Evolutionary conservation across 2,888 invertebrate species (phyloP).

Genomic region (Steinernema carpocapsae): DNA sequence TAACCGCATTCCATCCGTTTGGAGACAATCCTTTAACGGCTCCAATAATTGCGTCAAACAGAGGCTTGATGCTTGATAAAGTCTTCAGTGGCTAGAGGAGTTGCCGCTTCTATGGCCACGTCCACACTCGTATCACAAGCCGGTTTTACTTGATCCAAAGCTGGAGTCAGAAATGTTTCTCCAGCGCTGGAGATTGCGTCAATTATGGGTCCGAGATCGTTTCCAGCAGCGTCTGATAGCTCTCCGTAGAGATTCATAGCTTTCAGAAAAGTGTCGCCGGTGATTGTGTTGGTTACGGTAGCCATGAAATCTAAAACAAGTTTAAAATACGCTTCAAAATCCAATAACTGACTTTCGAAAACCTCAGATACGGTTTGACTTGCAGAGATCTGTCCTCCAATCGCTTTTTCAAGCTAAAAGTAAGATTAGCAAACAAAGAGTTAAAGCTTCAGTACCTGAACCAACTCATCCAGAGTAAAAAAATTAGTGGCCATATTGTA

Average conservation of each 20-base stretch:
- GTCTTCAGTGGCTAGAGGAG: neutral
- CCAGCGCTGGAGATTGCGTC: neutral
- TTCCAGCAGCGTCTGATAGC: neutral
- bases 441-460: conserved; percentile 35
- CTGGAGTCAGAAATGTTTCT: neutral
- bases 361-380: neutral
- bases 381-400: neutral
- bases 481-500: neutral
- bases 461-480: neutral
- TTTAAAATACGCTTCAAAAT: neutral
- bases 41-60: neutral
- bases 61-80: neutral
- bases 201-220: neutral
- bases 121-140: neutral
- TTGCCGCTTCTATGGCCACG: neutral
- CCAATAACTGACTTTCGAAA: neutral
- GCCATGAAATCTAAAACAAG: neutral
- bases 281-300: neutral
- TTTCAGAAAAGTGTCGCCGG: neutral
- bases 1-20: neutral
- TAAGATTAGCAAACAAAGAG: conserved; percentile 53
- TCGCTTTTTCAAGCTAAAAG: neutral
- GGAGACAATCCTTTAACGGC: neutral
- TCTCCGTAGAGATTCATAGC: neutral
- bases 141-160: neutral